These are phyloP conservation scores for Zaprionus nigranus DNA, from an alignment of 1,140 invertebrate species.

Conservation along the genomic window DNA sequence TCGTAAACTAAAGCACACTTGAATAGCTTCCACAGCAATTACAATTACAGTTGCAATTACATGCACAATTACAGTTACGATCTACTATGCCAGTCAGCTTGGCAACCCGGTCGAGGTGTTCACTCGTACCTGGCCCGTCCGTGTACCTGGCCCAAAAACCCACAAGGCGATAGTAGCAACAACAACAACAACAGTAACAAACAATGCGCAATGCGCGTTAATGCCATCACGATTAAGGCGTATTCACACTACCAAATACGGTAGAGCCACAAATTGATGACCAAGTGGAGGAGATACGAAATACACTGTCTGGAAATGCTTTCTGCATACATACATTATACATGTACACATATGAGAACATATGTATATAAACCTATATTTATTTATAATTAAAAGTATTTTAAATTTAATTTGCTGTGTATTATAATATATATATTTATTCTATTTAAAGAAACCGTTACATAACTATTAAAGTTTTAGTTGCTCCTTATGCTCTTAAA, in stretches of 20 bases:
- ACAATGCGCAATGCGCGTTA: slow-evolving; percentile 51
- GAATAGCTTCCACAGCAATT: slow-evolving; percentile 21
- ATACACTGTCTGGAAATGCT: too few relatives aligned
- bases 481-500: too few relatives aligned
- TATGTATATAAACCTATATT: too few relatives aligned
- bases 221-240: slow-evolving; percentile 7
- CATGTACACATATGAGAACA: too few relatives aligned
- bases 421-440: too few relatives aligned
- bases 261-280: background rate
- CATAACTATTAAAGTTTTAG: too few relatives aligned
- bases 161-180: slow-evolving; percentile 59
- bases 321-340: background rate
- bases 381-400: too few relatives aligned
- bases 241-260: slow-evolving; percentile 19
- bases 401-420: too few relatives aligned
- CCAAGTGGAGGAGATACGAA: too few relatives aligned
- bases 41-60: slow-evolving; percentile 33
- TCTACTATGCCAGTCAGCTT: slow-evolving; percentile 32
- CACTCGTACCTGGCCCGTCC: background rate
- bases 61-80: slow-evolving; percentile 3
- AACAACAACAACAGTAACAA: background rate
- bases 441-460: too few relatives aligned
- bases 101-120: slow-evolving; percentile 42
- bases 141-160: slow-evolving; percentile 30
- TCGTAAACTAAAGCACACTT: slow-evolving; percentile 10